Evolutionary conservation across 2,113 vertebrate genomes (phyloP).

Genomic region (Vulpes lagopus): DNA sequence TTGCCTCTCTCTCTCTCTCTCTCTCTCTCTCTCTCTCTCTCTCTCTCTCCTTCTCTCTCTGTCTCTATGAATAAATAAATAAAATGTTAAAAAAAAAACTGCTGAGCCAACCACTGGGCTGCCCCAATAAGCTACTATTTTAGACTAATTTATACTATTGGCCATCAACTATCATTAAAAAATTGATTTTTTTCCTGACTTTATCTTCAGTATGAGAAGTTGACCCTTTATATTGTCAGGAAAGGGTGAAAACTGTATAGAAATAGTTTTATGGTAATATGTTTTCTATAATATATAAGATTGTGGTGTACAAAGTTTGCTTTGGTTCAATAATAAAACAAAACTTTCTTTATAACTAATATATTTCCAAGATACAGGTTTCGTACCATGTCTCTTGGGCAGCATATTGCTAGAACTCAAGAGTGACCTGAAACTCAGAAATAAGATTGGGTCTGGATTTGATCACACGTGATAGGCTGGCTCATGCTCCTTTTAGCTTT

Average conservation of each 20-base stretch:
- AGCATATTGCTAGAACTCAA: too few relatives aligned
- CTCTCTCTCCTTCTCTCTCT: too few relatives aligned
- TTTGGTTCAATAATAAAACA: neutral
- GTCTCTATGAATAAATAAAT: too few relatives aligned
- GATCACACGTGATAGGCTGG: neutral
- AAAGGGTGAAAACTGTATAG: rapidly evolving
- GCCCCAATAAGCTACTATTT: neutral
- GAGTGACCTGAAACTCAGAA: neutral
- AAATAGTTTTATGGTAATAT: rapidly evolving
- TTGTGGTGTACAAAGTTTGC: rapidly evolving
- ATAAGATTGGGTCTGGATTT: neutral
- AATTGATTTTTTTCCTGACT: neutral
- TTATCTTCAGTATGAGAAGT: neutral
- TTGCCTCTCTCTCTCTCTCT: too few relatives aligned
- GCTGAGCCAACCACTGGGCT: too few relatives aligned
- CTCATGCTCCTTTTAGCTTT: neutral
- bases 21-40: too few relatives aligned
- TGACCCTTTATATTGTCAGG: neutral
- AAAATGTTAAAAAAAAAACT: too few relatives aligned
- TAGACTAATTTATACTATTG: neutral
- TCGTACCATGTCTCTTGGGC: neutral
- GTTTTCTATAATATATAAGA: neutral
- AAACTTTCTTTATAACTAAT: neutral
- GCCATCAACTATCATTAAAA: neutral
- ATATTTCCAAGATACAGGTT: neutral